Evolutionary conservation across 2,797 vertebrate species (phyloP).

Genomic region (Otolemur crassicaudatus): DNA sequence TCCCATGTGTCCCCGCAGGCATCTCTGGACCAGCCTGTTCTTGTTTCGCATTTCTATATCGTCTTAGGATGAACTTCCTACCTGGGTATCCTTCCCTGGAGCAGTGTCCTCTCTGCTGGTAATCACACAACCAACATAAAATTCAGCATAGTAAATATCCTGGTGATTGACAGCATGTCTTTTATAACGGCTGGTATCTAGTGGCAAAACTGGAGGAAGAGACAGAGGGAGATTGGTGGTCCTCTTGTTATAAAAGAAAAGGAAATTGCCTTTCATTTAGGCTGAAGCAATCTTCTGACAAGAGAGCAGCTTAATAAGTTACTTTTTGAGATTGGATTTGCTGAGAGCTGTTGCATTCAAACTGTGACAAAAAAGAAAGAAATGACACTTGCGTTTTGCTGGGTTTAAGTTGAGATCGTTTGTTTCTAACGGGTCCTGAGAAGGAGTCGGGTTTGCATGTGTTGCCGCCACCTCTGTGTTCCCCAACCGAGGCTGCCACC

Average conservation of each 20-base stretch:
- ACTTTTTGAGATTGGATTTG: background rate
- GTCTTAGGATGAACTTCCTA: background rate
- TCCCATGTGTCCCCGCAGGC: rapidly evolving
- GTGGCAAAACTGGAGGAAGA: rapidly evolving
- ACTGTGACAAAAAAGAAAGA: background rate
- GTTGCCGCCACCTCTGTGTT: conserved; percentile 55
- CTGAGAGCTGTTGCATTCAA: background rate
- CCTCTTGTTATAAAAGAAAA: background rate
- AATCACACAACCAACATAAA: rapidly evolving
- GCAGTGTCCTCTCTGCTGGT: background rate
- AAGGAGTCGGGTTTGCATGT: rapidly evolving
- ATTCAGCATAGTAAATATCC: rapidly evolving
- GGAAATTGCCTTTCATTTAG: background rate
- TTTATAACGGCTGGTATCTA: rapidly evolving
- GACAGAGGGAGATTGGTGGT: rapidly evolving
- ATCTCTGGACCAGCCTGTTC: rapidly evolving
- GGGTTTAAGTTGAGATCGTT: background rate
- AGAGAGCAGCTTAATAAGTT: background rate
- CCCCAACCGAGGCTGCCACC: conserved; percentile 87
- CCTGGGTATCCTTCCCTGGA: background rate
- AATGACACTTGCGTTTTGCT: rapidly evolving
- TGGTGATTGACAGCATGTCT: rapidly evolving
- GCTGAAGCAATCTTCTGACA: background rate
- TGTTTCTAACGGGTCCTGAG: background rate
- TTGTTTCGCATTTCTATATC: rapidly evolving